A percentile compares a stretch with the other conserved stretches of the same genome.
phyloP scores from a whole-genome alignment of 2,113 vertebrate genomes.

The Pleuronectes platessa region DNA sequence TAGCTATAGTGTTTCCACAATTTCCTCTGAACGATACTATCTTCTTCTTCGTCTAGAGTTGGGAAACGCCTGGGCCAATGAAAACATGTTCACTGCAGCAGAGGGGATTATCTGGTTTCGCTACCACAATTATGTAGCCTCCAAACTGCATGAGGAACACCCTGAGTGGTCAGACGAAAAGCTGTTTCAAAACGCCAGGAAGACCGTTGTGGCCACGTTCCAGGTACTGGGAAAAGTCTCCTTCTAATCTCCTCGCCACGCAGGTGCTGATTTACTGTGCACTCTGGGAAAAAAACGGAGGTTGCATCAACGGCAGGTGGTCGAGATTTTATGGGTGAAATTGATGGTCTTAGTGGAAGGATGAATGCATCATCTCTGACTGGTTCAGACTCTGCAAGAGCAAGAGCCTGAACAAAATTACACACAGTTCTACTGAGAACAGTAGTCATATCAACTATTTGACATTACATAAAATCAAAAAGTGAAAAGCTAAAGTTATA shows the following conservation, averaged over 20 bases:
- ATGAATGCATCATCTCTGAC: constrained; percentile 36
- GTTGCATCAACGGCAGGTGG: constrained; percentile 57
- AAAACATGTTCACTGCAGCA: constrained; percentile 90
- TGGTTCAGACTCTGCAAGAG: constrained; percentile 28
- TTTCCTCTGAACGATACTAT: constrained; percentile 35
- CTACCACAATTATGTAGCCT: constrained; percentile 91
- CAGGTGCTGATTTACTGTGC: constrained; percentile 68
- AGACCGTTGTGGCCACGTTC: constrained; percentile 89
- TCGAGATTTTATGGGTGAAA: constrained; percentile 44
- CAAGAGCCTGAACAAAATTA: not conserved
- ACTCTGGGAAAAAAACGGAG: constrained; percentile 34
- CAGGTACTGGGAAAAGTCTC: constrained; percentile 87
- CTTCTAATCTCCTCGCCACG: constrained; percentile 54
- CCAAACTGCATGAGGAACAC: constrained; percentile 72
- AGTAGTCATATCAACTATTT: no score
- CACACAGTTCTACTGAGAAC: not conserved
- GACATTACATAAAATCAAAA: not conserved
- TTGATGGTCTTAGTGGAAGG: constrained; percentile 36
- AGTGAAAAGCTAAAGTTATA: not conserved
- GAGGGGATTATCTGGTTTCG: constrained; percentile 92
- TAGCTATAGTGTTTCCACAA: constrained; percentile 4
- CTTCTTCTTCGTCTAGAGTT: constrained; percentile 81
- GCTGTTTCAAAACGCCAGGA: constrained; percentile 91
- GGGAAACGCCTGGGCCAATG: constrained; percentile 91
- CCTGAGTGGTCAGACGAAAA: constrained; percentile 89